Conservation (phyloP, 2,888 invertebrate species). For the Creontiades dilutus region DNA sequence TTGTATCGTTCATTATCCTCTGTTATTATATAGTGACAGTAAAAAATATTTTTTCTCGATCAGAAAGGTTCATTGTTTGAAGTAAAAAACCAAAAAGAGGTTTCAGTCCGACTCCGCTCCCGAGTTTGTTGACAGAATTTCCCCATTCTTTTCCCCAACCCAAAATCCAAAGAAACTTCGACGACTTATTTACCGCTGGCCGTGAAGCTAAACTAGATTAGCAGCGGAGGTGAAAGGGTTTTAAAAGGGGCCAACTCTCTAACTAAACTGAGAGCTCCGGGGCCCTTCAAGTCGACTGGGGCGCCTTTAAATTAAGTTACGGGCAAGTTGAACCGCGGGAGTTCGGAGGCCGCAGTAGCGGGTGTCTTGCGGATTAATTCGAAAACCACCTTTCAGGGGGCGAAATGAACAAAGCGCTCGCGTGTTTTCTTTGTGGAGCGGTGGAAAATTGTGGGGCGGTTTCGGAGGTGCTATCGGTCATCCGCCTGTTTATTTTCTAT, state of each 20-base stretch:
- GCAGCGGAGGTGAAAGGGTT: constrained; percentile 7
- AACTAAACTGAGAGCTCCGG: constrained; percentile 30
- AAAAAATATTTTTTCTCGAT: too few relatives aligned
- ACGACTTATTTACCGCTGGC: not conserved
- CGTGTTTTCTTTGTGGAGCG: not conserved
- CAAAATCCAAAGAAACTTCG: not conserved
- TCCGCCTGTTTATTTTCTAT: not conserved
- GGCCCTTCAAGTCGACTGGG: constrained; percentile 47
- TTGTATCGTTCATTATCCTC: too few relatives aligned
- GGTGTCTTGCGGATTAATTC: constrained; percentile 45
- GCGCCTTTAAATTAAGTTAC: constrained; percentile 44
- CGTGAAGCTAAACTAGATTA: not conserved
- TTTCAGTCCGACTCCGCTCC: too few relatives aligned
- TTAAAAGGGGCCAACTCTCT: constrained; percentile 14
- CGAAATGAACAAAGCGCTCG: not conserved
- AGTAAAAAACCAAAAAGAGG: too few relatives aligned
- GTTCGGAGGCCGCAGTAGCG: constrained; percentile 36
- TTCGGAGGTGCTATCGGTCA: not conserved
- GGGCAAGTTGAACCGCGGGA: constrained; percentile 27
- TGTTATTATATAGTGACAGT: too few relatives aligned
- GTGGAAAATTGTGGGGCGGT: not conserved
- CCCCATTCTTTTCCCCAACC: too few relatives aligned
- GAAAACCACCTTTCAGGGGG: constrained; percentile 47
- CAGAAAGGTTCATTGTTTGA: too few relatives aligned
- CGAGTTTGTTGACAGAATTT: too few relatives aligned